Percentiles rank a stretch among this genome's conserved stretches.
phyloP scores from a whole-genome alignment of 2,888 invertebrate species.

The Leptothorax acervorum region DNA sequence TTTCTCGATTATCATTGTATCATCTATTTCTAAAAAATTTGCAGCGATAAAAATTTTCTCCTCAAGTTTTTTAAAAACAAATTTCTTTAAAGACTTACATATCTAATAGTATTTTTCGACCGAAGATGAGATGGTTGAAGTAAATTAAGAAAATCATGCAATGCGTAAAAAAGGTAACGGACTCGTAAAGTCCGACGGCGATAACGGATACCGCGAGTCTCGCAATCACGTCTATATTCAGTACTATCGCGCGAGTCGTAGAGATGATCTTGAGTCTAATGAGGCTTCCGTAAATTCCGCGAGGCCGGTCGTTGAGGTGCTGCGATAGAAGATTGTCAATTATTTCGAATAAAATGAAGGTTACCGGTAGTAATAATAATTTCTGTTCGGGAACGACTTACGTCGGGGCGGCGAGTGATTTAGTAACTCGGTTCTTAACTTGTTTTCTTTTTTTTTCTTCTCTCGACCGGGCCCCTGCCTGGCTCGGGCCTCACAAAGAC shows the following conservation, averaged over 20 bases:
- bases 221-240: conserved; percentile 44
- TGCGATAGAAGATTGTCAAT: conserved; percentile 72
- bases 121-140: background rate
- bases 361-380: conserved; percentile 81
- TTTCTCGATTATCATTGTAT: conserved; percentile 50
- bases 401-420: conserved; percentile 79
- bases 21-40: conserved; percentile 47
- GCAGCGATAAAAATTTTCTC: conserved; percentile 6
- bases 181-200: conserved; percentile 10
- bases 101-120: background rate
- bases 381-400: conserved; percentile 79
- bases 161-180: background rate
- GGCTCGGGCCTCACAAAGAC: conserved; percentile 65
- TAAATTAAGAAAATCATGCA: background rate
- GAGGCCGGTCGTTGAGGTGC: conserved; percentile 20
- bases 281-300: conserved; percentile 67
- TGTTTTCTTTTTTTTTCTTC: conserved; percentile 56
- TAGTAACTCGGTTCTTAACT: conserved; percentile 82
- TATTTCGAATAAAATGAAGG: conserved; percentile 70
- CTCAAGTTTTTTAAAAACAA: conserved; percentile 3
- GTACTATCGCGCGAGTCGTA: conserved; percentile 38
- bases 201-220: conserved; percentile 33
- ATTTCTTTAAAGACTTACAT: background rate
- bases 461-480: conserved; percentile 51
- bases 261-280: conserved; percentile 70